Evolutionary conservation across 2,888 invertebrate species (phyloP).

Genomic region (Apodemia hepburni): DNA sequence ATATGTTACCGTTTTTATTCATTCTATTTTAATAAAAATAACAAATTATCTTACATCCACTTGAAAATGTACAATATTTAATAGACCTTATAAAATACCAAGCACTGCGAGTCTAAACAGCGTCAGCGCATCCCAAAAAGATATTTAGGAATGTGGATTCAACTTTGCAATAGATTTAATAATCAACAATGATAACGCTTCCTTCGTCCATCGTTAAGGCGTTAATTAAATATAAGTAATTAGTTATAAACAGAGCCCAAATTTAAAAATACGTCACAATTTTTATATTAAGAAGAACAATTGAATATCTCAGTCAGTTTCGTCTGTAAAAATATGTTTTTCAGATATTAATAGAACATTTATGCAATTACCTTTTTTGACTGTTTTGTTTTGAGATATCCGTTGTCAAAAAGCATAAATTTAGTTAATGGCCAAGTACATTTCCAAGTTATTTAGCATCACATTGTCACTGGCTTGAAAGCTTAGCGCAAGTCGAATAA

Average conservation of each 20-base stretch:
- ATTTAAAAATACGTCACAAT: neutral
- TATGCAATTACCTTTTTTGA: neutral
- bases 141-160: conserved; percentile 10
- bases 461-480: conserved; percentile 9
- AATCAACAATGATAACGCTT: conserved; percentile 55
- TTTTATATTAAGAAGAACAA: neutral
- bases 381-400: neutral
- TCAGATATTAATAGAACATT: neutral
- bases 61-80: conserved; percentile 77
- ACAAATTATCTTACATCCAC: conserved; percentile 79
- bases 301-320: neutral
- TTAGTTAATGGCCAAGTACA: neutral
- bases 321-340: neutral
- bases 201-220: conserved; percentile 52
- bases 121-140: conserved; percentile 23
- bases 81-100: conserved; percentile 73
- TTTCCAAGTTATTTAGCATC: conserved; percentile 5
- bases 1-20: conserved; percentile 79
- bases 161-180: conserved; percentile 39
- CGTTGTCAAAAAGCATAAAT: neutral
- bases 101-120: conserved; percentile 49
- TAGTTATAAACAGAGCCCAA: conserved; percentile 11
- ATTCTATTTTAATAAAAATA: conserved; percentile 77
- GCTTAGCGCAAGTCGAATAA: neutral
- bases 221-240: neutral